Base-by-base conservation (phyloP, 2,113 vertebrate species). In the Galemys pyrenaicus region DNA sequence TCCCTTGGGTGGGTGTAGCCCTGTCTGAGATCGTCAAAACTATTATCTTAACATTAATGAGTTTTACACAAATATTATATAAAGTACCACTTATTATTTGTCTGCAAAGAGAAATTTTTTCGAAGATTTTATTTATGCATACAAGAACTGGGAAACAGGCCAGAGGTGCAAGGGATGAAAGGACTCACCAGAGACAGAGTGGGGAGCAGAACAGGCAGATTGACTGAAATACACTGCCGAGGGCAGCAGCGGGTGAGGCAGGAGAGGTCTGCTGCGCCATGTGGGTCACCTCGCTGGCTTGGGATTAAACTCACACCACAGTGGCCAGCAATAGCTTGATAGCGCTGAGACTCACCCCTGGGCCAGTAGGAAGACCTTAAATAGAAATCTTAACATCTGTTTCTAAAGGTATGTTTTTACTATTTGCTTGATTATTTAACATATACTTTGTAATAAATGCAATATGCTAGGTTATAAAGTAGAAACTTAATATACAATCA, bases 61-160 rank as follows among this genome's bases (percentile, higher is more conserved):
- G 24, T 83, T 77, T 95, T 73, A 77, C 56, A 1, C 73, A 91
- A 75, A 81, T 82, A 75, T 75, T 92, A 67, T 19, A 26, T 78
- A 89, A 22, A 91, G 2, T 62, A 19, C 24, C 46, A 73, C 32
- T 30, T 71, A 80, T 56, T 64, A 35, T 92, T 93, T 95, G 26
- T 54, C 28, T 65, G 22, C 68, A 68, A 51, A 88, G 37, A 91
- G 39, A 49, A 51, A 51, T 17, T 4, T 51, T 51, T 51, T 9
- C 7, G 12, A 49, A 49, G 46, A 51, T 49, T 51, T 51, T 51
- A 51, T 51, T 15, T 51, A 51, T 51, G 16, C 16, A 51, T 17
- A 17, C 49, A 51, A 51, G 49, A 51, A 51, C 49, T 51, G 49
- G 49, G 49, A 16, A 17, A 16, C 17, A 51, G 49, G 49, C 16